These are phyloP conservation scores for Zingel zingel DNA, from an alignment of 2,113 vertebrate species.

Conservation along the genomic window DNA sequence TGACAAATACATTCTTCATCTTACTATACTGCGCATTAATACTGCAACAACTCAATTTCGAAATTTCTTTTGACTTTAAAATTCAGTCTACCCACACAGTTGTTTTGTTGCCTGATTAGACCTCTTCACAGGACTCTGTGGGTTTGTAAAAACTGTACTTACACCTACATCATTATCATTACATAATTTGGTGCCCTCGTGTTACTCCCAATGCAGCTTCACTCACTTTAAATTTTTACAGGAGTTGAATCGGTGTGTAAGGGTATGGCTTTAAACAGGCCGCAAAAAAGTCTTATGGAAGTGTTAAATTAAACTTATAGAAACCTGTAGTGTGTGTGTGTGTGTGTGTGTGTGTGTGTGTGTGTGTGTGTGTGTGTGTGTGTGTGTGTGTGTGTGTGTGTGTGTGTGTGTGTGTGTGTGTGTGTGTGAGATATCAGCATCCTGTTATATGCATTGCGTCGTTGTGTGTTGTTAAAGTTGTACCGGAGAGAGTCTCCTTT, in stretches of 20 bases:
- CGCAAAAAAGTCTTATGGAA: not conserved
- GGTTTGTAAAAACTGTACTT: not conserved
- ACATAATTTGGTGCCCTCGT: not conserved
- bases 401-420: too few relatives aligned
- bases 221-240: not conserved
- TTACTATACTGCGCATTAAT: too few relatives aligned
- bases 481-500: not conserved
- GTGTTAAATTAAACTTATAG: not conserved
- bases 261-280: not conserved
- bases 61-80: not conserved
- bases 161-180: not conserved
- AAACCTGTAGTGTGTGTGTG: not conserved
- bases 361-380: too few relatives aligned
- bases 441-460: too few relatives aligned
- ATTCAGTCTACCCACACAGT: conserved; percentile 14
- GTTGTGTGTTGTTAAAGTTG: not conserved
- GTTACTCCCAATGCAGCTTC: not conserved
- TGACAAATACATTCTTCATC: not conserved
- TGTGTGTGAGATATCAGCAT: too few relatives aligned
- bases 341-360: too few relatives aligned
- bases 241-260: not conserved
- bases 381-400: too few relatives aligned
- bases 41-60: not conserved
- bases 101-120: conserved; percentile 19
- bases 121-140: conserved; percentile 7